Conservation (phyloP, 2,113 vertebrate species). For the Fregetta grallaria region DNA sequence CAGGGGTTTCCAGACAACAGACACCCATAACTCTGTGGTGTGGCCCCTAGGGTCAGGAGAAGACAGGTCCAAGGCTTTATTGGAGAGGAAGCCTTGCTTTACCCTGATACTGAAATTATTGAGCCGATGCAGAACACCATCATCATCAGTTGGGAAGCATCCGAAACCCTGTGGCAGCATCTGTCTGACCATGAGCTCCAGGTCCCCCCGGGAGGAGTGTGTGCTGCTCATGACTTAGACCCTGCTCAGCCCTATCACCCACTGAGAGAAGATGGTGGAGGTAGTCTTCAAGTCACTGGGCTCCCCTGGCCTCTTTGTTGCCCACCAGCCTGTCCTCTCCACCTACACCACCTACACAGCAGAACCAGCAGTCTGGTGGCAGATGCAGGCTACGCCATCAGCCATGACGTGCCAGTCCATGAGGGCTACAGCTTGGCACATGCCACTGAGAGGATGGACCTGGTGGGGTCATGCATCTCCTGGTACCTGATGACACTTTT, state of each 20-base stretch:
- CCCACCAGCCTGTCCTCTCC: background rate
- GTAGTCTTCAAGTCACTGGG: background rate
- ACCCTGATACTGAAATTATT: background rate
- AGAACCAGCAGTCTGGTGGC: background rate
- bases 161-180: background rate
- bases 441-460: background rate
- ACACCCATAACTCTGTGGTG: background rate
- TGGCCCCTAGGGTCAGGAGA: background rate
- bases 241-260: background rate
- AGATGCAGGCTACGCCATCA: background rate
- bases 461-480: background rate
- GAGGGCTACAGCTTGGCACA: background rate
- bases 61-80: background rate
- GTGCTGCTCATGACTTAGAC: background rate
- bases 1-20: conserved; percentile 43
- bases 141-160: conserved; percentile 45
- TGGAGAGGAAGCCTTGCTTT: background rate
- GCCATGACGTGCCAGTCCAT: background rate
- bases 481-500: background rate
- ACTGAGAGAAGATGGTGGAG: background rate
- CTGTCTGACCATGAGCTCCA: background rate
- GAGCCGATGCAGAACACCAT: background rate
- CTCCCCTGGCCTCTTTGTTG: background rate
- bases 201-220: background rate
- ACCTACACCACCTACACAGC: background rate